Percentiles rank a stretch among this genome's conserved stretches.
These are phyloP conservation scores for Drosophila mulleri DNA, from an alignment of 2,888 invertebrate genomes.

Conservation along the genomic window DNA sequence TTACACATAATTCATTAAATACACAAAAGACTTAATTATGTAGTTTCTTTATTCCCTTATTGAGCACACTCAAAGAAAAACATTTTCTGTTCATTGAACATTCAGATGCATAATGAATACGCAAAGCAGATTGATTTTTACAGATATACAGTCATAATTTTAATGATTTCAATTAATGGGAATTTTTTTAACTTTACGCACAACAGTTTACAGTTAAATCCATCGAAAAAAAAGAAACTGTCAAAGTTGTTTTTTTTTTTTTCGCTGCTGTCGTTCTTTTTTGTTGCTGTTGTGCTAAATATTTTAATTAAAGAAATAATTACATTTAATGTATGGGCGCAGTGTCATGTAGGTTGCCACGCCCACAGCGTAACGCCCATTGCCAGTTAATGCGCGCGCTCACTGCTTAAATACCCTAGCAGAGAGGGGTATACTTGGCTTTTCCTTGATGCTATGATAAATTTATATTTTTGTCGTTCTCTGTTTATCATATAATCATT, in stretches of 20 bases:
- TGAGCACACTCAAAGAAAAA: not conserved
- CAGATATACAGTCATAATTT: conserved; percentile 45
- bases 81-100: not conserved
- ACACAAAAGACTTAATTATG: not conserved
- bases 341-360: conserved; percentile 25
- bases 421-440: not conserved
- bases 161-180: conserved; percentile 72
- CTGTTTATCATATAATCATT: not conserved
- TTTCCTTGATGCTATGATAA: not conserved
- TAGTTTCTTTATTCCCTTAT: not conserved
- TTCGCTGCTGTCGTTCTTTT: not conserved
- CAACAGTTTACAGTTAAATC: conserved; percentile 53
- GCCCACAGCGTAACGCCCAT: conserved; percentile 8
- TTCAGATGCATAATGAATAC: conserved; percentile 12
- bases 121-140: conserved; percentile 26
- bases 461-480: not conserved
- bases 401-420: conserved; percentile 7
- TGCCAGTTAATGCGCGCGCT: conserved; percentile 2
- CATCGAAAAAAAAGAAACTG: conserved; percentile 47
- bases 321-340: conserved; percentile 66
- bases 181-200: conserved; percentile 53
- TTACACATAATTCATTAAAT: not conserved
- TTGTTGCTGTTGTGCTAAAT: conserved; percentile 59
- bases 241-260: conserved; percentile 32
- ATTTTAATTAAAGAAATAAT: conserved; percentile 80